These are phyloP conservation scores for Seira ritae DNA, from an alignment of 2,888 invertebrate species.

Conservation along the genomic window DNA sequence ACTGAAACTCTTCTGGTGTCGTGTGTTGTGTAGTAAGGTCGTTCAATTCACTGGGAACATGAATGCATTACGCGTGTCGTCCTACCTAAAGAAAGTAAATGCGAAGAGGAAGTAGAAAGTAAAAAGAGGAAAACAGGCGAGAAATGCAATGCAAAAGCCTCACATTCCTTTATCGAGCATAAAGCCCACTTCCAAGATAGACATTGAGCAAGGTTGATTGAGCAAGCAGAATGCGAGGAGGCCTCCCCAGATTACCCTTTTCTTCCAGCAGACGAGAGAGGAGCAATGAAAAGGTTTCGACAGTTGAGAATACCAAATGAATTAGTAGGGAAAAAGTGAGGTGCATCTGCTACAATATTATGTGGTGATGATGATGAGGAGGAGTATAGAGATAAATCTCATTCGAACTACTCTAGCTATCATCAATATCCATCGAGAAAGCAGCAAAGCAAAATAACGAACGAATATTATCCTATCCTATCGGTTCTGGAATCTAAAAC, in stretches of 20 bases:
- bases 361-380: too few species aligned
- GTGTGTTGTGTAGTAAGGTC: not conserved
- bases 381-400: too few species aligned
- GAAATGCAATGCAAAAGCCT: not conserved
- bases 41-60: not conserved
- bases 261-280: not conserved
- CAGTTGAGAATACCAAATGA: not conserved
- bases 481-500: not conserved
- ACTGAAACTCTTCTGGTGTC: too few species aligned
- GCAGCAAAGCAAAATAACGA: not conserved
- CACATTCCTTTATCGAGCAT: not conserved
- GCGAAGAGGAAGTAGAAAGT: not conserved
- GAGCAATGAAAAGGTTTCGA: not conserved
- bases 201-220: not conserved
- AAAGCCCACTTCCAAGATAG: not conserved
- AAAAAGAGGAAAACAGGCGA: not conserved
- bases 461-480: too few species aligned
- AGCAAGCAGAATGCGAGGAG: not conserved
- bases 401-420: too few species aligned
- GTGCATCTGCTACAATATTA: too few species aligned
- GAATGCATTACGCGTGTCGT: not conserved
- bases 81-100: not conserved
- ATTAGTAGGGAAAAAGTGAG: not conserved
- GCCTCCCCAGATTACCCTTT: constrained; percentile 2
- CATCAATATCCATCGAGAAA: too few species aligned